Evolutionary conservation across 1,140 invertebrate species (phyloP).

Genomic region (Periplaneta americana): DNA sequence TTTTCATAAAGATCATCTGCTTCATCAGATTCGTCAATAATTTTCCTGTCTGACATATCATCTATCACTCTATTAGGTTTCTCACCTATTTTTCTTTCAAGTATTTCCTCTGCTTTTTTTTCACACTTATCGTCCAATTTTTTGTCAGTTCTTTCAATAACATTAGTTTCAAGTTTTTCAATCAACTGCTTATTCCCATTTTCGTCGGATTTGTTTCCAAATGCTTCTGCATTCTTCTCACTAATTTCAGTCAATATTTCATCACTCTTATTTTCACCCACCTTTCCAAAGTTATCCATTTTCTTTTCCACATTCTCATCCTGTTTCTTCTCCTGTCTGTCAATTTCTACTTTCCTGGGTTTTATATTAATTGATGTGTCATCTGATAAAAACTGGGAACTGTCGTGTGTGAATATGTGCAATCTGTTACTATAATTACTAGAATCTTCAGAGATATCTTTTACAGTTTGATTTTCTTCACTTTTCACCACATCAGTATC

Average conservation of each 20-base stretch:
- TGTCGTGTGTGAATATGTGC: background rate
- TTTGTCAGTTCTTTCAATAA: background rate
- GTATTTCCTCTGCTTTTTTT: background rate
- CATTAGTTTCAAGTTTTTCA: background rate
- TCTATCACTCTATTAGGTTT: slow-evolving; percentile 24
- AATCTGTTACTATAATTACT: no score
- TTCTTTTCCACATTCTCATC: background rate
- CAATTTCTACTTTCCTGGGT: background rate
- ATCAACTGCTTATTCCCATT: background rate
- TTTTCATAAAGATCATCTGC: background rate
- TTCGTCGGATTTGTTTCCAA: background rate
- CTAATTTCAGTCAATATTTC: slow-evolving; percentile 3
- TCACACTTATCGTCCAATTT: background rate
- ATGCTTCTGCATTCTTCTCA: background rate
- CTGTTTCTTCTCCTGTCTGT: background rate
- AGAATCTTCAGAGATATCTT: background rate
- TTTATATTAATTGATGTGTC: background rate
- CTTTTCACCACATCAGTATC: background rate
- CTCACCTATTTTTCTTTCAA: slow-evolving; percentile 33
- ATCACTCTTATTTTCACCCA: background rate
- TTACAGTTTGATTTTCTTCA: background rate
- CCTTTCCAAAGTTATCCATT: background rate
- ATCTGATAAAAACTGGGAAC: background rate
- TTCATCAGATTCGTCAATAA: no score
- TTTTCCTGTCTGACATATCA: background rate